phyloP scores from a whole-genome alignment of 2,888 invertebrate genomes.

The Drosophila percnosoma region DNA sequence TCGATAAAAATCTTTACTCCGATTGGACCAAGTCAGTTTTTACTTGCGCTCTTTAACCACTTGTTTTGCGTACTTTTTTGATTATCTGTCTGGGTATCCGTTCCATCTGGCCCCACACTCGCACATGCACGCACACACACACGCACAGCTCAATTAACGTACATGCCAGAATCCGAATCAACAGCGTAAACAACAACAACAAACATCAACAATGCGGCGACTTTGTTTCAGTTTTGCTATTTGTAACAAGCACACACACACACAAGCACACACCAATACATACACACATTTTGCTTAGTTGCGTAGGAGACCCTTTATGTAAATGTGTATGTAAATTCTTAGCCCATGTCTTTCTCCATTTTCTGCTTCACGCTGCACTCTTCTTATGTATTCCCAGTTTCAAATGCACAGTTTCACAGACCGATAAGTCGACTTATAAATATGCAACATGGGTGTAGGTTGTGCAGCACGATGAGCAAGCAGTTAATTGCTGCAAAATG shows the following conservation, averaged over 20 bases:
- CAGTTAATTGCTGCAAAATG: slow-evolving; percentile 47
- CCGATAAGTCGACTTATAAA: slow-evolving; percentile 59
- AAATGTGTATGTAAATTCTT: slow-evolving; percentile 22
- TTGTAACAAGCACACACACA: background rate
- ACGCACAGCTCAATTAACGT: slow-evolving; percentile 59
- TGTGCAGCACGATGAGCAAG: slow-evolving; percentile 43
- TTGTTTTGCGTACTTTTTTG: slow-evolving; percentile 17
- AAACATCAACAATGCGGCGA: slow-evolving; percentile 40
- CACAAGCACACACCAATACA: background rate
- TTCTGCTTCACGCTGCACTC: slow-evolving; percentile 3
- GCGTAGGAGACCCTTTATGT: slow-evolving; percentile 10
- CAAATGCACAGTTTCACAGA: slow-evolving; percentile 44
- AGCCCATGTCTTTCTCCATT: slow-evolving; percentile 17
- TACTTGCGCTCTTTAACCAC: background rate
- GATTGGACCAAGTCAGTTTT: slow-evolving; percentile 1
- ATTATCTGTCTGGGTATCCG: slow-evolving; percentile 43
- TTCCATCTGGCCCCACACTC: slow-evolving; percentile 47
- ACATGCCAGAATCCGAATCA: slow-evolving; percentile 35
- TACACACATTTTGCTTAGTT: background rate
- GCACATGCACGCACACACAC: slow-evolving; percentile 19
- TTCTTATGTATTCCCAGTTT: slow-evolving; percentile 29
- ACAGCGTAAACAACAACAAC: slow-evolving; percentile 36
- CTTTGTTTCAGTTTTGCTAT: slow-evolving; percentile 43
- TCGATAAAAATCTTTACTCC: background rate
- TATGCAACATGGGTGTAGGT: slow-evolving; percentile 46